phyloP scores from a whole-genome alignment of 2,888 invertebrate genomes.

The Rhingia campestris region DNA sequence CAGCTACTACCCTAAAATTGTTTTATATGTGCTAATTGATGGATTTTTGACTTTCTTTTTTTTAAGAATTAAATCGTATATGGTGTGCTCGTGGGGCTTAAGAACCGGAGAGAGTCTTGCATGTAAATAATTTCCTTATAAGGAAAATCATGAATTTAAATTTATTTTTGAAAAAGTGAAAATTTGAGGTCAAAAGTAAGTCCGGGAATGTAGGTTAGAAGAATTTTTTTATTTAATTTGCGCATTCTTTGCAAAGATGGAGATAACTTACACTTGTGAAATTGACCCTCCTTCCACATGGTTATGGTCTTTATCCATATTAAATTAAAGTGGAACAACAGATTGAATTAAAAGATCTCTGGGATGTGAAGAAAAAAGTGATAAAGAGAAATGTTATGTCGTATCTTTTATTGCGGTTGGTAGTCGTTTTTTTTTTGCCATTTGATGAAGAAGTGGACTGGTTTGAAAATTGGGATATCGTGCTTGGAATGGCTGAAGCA shows the following conservation, averaged over 20 bases:
- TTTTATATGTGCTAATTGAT: conserved; percentile 33
- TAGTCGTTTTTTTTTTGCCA: not conserved
- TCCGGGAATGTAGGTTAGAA: conserved; percentile 26
- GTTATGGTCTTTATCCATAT: not conserved
- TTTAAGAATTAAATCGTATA: conserved; percentile 19
- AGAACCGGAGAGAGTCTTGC: conserved; percentile 52
- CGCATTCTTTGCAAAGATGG: not conserved
- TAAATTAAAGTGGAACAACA: conserved; percentile 6
- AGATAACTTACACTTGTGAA: not conserved
- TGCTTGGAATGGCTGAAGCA: no score
- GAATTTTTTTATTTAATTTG: conserved; percentile 1
- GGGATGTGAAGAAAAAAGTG: not conserved
- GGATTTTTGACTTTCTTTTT: conserved; percentile 30
- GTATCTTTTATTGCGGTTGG: not conserved
- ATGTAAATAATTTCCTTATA: not conserved
- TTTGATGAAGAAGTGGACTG: not conserved
- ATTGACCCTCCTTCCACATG: not conserved
- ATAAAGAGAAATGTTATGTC: not conserved
- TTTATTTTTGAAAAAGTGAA: conserved; percentile 42
- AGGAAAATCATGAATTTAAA: conserved; percentile 13
- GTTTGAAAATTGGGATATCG: not conserved
- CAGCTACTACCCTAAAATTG: not conserved
- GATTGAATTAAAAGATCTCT: not conserved
- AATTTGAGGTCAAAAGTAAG: conserved; percentile 22
- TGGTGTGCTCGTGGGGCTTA: conserved; percentile 17